Evolutionary conservation across 2,113 vertebrate genomes (phyloP).

Genomic region (Nycticebus coucang): DNA sequence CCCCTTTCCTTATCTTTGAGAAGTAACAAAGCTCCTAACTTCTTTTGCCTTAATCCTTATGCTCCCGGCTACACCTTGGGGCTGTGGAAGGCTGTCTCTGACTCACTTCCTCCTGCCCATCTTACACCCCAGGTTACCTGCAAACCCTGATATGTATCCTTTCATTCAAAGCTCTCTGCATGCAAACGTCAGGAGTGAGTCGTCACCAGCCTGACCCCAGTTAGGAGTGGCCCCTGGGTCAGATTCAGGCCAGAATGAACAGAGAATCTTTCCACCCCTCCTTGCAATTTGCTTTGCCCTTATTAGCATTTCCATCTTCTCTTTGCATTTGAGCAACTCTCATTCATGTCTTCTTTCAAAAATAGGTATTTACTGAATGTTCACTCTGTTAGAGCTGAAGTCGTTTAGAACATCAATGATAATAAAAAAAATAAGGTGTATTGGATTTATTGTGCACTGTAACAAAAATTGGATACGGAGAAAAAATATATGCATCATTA

Average conservation of each 20-base stretch:
- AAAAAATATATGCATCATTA: background rate
- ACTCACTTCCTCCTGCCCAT: background rate
- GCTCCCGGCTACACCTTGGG: background rate
- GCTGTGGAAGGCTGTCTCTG: background rate
- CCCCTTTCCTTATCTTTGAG: conserved; percentile 61
- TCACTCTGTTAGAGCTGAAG: background rate
- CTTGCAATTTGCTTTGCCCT: background rate
- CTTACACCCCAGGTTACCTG: background rate
- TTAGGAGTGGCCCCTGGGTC: background rate
- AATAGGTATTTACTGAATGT: background rate
- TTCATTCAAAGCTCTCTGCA: background rate
- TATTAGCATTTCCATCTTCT: background rate
- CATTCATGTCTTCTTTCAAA: background rate
- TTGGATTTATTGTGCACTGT: background rate
- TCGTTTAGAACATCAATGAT: background rate
- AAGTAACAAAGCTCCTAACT: conserved; percentile 46
- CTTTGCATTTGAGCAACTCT: background rate
- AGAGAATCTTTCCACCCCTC: background rate
- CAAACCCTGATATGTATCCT: background rate
- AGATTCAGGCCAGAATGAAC: too few species aligned
- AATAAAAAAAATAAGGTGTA: background rate
- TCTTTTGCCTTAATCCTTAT: conserved; percentile 53
- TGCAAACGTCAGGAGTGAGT: background rate
- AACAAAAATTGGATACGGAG: conserved; percentile 25
- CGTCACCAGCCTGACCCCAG: background rate